Conservation (phyloP, 2,888 invertebrate species). For the Melanchra persicariae region DNA sequence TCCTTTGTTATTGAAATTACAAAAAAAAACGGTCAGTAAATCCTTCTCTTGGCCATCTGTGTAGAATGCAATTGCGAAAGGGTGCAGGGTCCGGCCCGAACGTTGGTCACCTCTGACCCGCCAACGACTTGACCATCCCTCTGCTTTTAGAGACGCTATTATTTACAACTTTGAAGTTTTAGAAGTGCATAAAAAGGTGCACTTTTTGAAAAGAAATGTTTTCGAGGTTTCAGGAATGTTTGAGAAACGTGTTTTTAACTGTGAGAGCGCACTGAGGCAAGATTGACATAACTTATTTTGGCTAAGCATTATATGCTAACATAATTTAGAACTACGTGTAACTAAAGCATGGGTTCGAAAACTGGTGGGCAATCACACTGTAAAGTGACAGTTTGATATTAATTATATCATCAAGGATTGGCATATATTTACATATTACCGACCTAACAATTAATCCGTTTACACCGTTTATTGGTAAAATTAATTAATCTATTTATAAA, state of each 20-base stretch:
- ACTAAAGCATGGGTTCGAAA: not conserved
- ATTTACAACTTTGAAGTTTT: slow-evolving; percentile 48
- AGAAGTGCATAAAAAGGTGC: slow-evolving; percentile 60
- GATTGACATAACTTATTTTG: no score
- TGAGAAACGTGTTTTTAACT: not conserved
- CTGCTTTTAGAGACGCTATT: slow-evolving; percentile 46
- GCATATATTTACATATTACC: no score
- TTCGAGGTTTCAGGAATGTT: not conserved
- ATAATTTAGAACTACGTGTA: not conserved
- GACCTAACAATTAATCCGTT: no score
- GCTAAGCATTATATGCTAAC: no score
- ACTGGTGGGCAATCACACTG: no score
- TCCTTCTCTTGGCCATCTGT: slow-evolving; percentile 56
- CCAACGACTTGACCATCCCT: slow-evolving; percentile 73
- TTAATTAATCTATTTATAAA: slow-evolving; percentile 45
- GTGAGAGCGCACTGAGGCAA: not conserved
- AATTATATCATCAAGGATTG: slow-evolving; percentile 7
- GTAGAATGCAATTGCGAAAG: slow-evolving; percentile 80
- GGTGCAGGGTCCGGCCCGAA: slow-evolving; percentile 72
- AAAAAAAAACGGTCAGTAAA: slow-evolving; percentile 60
- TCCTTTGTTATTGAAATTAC: slow-evolving; percentile 65
- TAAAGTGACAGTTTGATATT: not conserved
- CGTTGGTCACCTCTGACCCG: slow-evolving; percentile 89
- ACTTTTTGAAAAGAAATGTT: slow-evolving; percentile 3
- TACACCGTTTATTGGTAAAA: no score